These are phyloP conservation scores for Rachycentron canadum DNA, from an alignment of 2,797 vertebrate genomes.

Conservation along the genomic window DNA sequence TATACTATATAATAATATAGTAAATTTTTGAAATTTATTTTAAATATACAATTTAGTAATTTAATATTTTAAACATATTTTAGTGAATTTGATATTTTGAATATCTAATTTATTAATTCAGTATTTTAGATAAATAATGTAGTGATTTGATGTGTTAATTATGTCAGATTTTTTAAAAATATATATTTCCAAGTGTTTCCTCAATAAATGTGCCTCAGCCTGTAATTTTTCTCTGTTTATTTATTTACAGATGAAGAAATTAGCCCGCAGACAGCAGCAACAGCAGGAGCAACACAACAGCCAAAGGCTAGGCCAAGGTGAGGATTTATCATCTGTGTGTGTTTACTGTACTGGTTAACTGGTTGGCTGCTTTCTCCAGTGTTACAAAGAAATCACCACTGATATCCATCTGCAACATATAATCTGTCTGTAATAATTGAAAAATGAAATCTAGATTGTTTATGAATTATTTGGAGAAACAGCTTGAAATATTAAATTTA, in stretches of 20 bases:
- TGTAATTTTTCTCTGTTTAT: constrained; percentile 14
- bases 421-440: constrained; percentile 18
- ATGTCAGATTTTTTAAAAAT: not conserved
- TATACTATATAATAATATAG: too few species aligned
- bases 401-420: not conserved
- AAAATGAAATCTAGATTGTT: constrained; percentile 24
- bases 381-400: not conserved
- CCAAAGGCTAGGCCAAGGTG: constrained; percentile 92
- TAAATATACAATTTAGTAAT: not conserved
- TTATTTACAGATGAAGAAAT: constrained; percentile 92
- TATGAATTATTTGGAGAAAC: constrained; percentile 43
- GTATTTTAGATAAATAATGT: too few species aligned
- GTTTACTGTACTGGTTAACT: not conserved
- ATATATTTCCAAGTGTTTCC: not conserved
- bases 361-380: not conserved
- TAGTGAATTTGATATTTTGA: not conserved
- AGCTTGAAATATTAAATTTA: constrained; percentile 47
- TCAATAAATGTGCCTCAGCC: not conserved
- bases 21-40: too few species aligned
- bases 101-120: not conserved
- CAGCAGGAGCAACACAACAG: constrained; percentile 94
- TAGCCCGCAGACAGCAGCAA: constrained; percentile 94
- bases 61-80: too few species aligned
- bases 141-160: not conserved
- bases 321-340: constrained; percentile 36